Base-by-base conservation (phyloP, 92 coral and sea anemone species). In the Porites cylindrica region DNA sequence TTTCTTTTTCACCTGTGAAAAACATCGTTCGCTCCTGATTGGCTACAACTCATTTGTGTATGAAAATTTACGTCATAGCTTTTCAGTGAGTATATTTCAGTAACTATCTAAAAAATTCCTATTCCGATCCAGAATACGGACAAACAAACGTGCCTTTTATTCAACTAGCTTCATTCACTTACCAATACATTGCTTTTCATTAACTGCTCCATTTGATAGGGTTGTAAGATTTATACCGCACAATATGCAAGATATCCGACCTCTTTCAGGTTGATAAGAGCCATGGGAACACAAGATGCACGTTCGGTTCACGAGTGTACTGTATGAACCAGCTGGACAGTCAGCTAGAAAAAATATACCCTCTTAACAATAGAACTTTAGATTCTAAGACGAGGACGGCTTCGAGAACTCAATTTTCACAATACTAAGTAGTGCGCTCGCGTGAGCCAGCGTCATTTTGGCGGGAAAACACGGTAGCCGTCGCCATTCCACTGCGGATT, bases 291-390 rank as follows among this genome's bases (percentile, higher is more conserved):
- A 89, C 51, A 59, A 61, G n/a, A 16, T 58, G 74, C 92, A 89
- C 8, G 65, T 82, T 65, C 61, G 73, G 51, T 83, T 85, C 64
- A 2, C 14, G 47, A 23, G 26, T 18, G 91, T 76, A 43, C 83
- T 78, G 73, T 81, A 64, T 76, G 91, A 74, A 32, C 88, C 91
- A 50, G 91, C 51, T 62, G 88, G 68, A 51, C 91, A 88, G 53
- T 82, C 83, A 66, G 81, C 91, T 88, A 58, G 7, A 43, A 5
- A 14, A 43, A 24, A 53, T 24, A 52, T 8, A 72, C n/a, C 9
- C 63, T 19, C 23, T n/a, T 29, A 19, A 59, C 53, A 54, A 50
- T 23, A 51, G 24, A 56, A 38, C 47, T 68, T 63, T 65, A 38
- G 52, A 17, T 71, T 64, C 4, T 65, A 50, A 17, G 4, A 56